Evolutionary conservation across 2,888 invertebrate species (phyloP), one percentile per base, ranked within the genome.

Genomic region (Drosophila melanosoma): DNA sequence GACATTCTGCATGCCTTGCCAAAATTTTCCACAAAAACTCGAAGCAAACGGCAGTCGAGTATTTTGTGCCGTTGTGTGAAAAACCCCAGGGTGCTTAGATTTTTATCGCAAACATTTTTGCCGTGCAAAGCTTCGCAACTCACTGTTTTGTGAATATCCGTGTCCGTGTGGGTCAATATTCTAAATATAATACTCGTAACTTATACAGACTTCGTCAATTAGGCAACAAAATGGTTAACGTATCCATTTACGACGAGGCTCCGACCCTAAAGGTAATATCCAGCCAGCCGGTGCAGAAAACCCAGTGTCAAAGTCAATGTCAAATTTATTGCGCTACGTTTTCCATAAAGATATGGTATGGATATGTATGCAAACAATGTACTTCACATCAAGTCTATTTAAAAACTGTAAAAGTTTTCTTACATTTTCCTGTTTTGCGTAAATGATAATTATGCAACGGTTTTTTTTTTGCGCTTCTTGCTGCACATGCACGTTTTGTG

Each of bases 181-280:
- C 61, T 38, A 80, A 76, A 69, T 69, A 76, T 59, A 65, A 53
- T 53, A 67, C 32, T 73, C 85, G 87, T 69, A 56, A 66, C 11
- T 72, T 87, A 8, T 74, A 69, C 40, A 89, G 62, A 40, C 69
- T 51, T 59, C 67, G 69, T n/a, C 53, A 63, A 66, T 63, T 64
- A 63, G 74, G 84, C 74, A 84, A 74, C 71, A 92, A 85, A 89
- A 92, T 92, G 92, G 92, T 93, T 68, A 91, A 92, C 81, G 88
- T 91, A 79, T 89, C 92, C 60, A 87, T 88, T 69, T 93, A 91
- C 75, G 92, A 92, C 74, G 92, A 90, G 74, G 74, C 73, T 40
- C 91, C 92, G 35, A 76, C 87, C 54, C 76, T 92, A 23, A 91
- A 93, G 93, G 92, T 92, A 93, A 73, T 15, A 10, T 42, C 29